Conservation (phyloP, 2,888 invertebrate species). For the Melikaiella ostensackeni region DNA sequence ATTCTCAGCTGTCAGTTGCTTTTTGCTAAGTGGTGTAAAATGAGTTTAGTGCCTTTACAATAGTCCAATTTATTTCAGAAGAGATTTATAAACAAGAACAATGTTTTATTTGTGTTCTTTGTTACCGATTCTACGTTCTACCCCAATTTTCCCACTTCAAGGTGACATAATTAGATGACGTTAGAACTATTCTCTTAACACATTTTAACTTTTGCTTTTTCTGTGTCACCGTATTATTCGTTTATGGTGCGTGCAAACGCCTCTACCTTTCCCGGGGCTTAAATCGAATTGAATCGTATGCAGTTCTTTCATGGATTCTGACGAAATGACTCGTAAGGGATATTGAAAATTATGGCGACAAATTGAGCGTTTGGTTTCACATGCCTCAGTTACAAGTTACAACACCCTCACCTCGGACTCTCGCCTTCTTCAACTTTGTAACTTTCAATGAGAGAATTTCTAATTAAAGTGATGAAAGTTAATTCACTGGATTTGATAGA, state of each 20-base stretch:
- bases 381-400: not conserved
- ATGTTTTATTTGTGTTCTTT: too few species aligned
- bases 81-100: too few species aligned
- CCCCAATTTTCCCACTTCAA: too few species aligned
- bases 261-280: slow-evolving; percentile 32
- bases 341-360: slow-evolving; percentile 28
- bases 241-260: slow-evolving; percentile 59
- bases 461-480: not conserved
- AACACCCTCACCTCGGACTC: not conserved
- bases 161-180: too few species aligned
- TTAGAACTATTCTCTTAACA: too few species aligned
- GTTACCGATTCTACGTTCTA: too few species aligned
- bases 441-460: not conserved
- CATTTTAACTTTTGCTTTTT: too few species aligned
- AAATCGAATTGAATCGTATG: slow-evolving; percentile 39
- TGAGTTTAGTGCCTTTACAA: too few species aligned
- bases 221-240: slow-evolving; percentile 60
- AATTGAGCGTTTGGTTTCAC: slow-evolving; percentile 32
- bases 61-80: too few species aligned
- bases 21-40: too few species aligned
- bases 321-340: not conserved
- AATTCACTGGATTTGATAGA: slow-evolving; percentile 1
- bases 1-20: too few species aligned
- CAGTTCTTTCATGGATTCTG: slow-evolving; percentile 21
- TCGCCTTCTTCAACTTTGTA: not conserved